Conservation (phyloP, 2,888 invertebrate genomes). For the Serrognathus titanus region DNA sequence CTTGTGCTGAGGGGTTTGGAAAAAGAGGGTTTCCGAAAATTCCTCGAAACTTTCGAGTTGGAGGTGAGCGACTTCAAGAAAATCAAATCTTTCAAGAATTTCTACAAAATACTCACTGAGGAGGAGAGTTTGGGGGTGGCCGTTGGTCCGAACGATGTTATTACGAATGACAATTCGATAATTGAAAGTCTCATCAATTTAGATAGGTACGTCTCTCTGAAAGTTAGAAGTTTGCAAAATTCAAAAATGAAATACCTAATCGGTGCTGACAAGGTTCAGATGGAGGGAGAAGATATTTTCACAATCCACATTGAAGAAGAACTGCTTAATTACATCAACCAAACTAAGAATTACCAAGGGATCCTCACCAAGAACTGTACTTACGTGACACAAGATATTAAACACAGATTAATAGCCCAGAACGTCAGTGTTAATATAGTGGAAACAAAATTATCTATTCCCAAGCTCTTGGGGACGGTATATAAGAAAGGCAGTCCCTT, state of each 20-base stretch:
- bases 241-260: constrained; percentile 1
- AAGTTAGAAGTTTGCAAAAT: constrained; percentile 10
- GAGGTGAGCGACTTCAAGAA: constrained; percentile 6
- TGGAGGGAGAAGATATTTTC: neutral
- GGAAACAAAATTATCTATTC: constrained; percentile 3
- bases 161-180: constrained; percentile 16
- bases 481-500: constrained; percentile 20
- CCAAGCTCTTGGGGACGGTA: constrained; percentile 7
- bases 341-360: constrained; percentile 3
- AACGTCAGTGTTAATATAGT: neutral
- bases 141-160: constrained; percentile 6
- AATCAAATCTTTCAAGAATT: constrained; percentile 11
- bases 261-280: neutral
- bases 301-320: neutral
- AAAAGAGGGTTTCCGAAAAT: constrained; percentile 5
- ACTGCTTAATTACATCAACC: constrained; percentile 6
- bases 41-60: constrained; percentile 6
- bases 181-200: constrained; percentile 12
- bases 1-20: constrained; percentile 5
- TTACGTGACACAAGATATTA: constrained; percentile 9
- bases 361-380: constrained; percentile 10
- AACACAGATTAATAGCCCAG: constrained; percentile 6
- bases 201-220: constrained; percentile 9
- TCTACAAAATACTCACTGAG: constrained; percentile 8
- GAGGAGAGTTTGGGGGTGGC: constrained; percentile 11